Conservation (phyloP, 2,797 vertebrate species). For the Rhinatrema bivittatum region DNA sequence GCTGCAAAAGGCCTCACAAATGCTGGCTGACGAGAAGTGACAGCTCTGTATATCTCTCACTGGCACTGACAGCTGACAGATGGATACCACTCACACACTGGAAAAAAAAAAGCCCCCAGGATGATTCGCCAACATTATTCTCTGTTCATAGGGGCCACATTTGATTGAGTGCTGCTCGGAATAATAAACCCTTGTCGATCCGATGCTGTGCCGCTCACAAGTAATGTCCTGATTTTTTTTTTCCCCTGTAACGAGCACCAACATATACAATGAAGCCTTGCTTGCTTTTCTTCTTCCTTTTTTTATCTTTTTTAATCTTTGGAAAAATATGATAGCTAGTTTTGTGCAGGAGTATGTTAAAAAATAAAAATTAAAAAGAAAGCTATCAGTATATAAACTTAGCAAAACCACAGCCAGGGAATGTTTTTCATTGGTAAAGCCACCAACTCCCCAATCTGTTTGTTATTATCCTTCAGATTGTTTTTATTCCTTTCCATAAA, state of each 20-base stretch:
- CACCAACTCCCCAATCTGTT: slow-evolving; percentile 11
- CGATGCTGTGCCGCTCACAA: slow-evolving; percentile 57
- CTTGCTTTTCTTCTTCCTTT: slow-evolving; percentile 4
- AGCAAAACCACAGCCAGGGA: background rate
- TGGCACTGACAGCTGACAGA: slow-evolving; percentile 98
- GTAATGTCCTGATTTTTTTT: slow-evolving; percentile 43
- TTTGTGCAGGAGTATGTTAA: slow-evolving; percentile 21
- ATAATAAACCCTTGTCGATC: slow-evolving; percentile 84
- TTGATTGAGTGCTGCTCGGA: slow-evolving; percentile 89
- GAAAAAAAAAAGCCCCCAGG: slow-evolving; percentile 82
- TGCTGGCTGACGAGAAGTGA: slow-evolving; percentile 91
- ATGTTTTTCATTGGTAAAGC: slow-evolving; percentile 8
- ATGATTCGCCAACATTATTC: slow-evolving; percentile 83
- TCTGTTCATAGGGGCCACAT: slow-evolving; percentile 81
- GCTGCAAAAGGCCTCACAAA: slow-evolving; percentile 93
- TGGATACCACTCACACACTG: slow-evolving; percentile 95
- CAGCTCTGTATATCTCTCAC: slow-evolving; percentile 93
- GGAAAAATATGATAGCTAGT: no score
- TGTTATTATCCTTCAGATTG: slow-evolving; percentile 15
- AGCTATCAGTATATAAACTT: slow-evolving; percentile 9
- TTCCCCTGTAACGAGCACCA: slow-evolving; percentile 23
- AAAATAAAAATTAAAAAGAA: slow-evolving; percentile 9
- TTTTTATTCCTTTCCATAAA: slow-evolving; percentile 26
- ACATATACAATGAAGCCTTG: slow-evolving; percentile 23
- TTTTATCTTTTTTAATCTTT: background rate